phyloP scores from a whole-genome alignment of 2,888 invertebrate species.

The Nebria salina region DNA sequence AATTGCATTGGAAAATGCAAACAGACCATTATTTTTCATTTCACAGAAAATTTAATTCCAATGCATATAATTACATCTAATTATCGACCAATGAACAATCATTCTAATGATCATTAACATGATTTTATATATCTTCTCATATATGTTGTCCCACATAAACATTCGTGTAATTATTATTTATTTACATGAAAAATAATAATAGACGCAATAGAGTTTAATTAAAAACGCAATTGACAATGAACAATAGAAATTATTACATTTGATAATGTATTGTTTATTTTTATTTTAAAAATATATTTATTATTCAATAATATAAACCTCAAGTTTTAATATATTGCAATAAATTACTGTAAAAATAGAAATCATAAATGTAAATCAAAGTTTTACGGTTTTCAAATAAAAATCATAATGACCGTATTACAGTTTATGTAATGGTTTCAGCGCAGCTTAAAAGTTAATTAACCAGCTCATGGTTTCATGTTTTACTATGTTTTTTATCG shows the following conservation, averaged over 20 bases:
- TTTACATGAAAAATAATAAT: neutral
- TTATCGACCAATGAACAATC: slow-evolving; percentile 11
- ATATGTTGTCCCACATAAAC: neutral
- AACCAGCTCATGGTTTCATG: neutral
- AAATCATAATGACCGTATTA: neutral
- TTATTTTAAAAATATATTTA: neutral
- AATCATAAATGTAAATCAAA: neutral
- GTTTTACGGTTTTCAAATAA: neutral
- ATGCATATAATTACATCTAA: slow-evolving; percentile 12
- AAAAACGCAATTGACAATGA: neutral
- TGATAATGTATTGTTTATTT: too few species aligned
- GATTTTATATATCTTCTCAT: neutral
- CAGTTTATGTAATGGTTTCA: neutral
- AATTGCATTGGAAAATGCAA: slow-evolving; percentile 16
- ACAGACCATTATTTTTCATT: slow-evolving; percentile 32
- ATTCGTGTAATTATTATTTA: neutral
- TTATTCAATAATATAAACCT: neutral
- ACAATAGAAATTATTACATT: neutral
- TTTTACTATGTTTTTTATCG: neutral
- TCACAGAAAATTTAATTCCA: slow-evolving; percentile 27
- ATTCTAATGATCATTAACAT: neutral
- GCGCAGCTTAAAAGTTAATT: neutral
- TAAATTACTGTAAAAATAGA: neutral
- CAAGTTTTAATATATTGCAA: neutral
- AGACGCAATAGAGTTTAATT: neutral